Evolutionary conservation across 2,113 vertebrate species (phyloP).

Genomic region (Rhabdomys dilectus): DNA sequence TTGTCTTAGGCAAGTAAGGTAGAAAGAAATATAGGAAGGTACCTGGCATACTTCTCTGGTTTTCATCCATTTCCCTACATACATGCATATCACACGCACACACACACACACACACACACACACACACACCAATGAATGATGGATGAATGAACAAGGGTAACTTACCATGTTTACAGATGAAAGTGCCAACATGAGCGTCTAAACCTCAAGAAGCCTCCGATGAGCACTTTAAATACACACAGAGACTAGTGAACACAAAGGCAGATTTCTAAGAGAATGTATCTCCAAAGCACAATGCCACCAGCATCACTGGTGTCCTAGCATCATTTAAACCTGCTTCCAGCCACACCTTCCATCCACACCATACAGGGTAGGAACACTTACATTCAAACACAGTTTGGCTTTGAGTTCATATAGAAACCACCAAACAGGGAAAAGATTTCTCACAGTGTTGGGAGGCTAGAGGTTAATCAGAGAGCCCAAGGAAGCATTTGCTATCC

Average conservation of each 20-base stretch:
- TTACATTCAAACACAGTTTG: slow-evolving; percentile 13
- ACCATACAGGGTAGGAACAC: neutral
- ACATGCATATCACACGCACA: neutral
- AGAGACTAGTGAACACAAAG: neutral
- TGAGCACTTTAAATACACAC: neutral
- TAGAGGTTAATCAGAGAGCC: neutral
- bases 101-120: neutral
- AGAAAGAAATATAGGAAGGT: neutral
- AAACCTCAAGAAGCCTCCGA: neutral
- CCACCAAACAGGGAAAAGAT: neutral
- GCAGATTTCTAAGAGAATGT: neutral
- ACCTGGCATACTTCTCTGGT: neutral
- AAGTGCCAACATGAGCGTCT: neutral
- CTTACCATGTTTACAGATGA: neutral
- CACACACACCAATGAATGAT: neutral
- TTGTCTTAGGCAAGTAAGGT: no score
- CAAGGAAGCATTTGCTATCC: neutral
- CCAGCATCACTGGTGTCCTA: neutral
- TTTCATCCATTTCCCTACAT: neutral
- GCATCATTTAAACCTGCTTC: neutral
- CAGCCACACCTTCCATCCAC: neutral
- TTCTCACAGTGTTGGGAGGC: neutral
- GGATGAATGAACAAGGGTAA: no score
- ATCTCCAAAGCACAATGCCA: neutral
- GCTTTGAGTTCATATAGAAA: neutral